Evolutionary conservation across 2,797 vertebrate genomes (phyloP).

Genomic region (Sorex maritimensis): DNA sequence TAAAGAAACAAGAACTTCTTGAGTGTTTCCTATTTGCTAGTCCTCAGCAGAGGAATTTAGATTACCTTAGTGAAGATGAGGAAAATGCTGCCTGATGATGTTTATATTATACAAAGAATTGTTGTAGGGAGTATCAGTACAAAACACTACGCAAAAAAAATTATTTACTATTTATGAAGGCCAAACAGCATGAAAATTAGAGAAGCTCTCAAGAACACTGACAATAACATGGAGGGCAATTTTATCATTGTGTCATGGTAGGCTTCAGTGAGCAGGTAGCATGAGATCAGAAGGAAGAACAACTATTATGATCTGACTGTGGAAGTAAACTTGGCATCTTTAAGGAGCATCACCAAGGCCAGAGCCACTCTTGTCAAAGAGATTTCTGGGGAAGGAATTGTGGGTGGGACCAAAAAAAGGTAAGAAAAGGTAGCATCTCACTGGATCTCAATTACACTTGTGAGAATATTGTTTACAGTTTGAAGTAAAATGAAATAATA

Average conservation of each 20-base stretch:
- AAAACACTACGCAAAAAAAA: constrained; percentile 8
- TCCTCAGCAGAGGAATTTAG: neutral
- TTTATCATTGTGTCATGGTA: neutral
- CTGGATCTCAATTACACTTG: neutral
- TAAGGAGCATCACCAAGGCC: too few relatives aligned
- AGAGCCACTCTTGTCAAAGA: too few relatives aligned
- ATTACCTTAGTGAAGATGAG: neutral
- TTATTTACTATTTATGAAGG: neutral
- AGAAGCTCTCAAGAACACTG: neutral
- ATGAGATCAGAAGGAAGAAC: neutral
- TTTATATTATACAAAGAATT: constrained; percentile 23
- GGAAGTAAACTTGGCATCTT: neutral
- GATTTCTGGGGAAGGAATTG: too few relatives aligned
- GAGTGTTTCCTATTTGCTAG: neutral
- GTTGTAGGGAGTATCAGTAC: neutral
- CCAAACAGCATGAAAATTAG: neutral
- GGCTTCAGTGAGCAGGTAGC: neutral
- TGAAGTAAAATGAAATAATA: neutral
- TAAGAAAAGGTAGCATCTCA: neutral
- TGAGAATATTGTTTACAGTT: neutral
- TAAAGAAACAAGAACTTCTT: neutral
- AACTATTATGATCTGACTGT: neutral
- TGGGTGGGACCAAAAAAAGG: neutral
- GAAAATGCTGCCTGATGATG: neutral
- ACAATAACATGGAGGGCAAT: neutral